A percentile compares a stretch with the other conserved stretches of the same genome.
Evolutionary conservation across 2,797 vertebrate species (phyloP).

Genomic region (Ataeniobius toweri): DNA sequence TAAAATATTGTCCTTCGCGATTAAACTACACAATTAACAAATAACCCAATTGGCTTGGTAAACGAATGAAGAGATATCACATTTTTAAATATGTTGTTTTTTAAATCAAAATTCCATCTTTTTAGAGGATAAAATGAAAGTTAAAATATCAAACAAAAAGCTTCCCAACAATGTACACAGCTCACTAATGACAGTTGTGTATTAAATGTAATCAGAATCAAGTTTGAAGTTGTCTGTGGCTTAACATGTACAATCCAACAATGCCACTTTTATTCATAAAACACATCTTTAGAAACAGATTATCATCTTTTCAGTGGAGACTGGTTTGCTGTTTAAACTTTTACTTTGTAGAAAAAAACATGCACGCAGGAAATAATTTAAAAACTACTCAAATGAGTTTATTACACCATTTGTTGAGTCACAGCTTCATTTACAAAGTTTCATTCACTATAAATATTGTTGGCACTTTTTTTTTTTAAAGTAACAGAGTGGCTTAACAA

Average conservation of each 20-base stretch:
- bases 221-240: background rate
- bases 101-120: background rate
- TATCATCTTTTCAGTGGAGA: background rate
- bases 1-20: background rate
- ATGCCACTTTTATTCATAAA: background rate
- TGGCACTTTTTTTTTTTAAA: conserved; percentile 58
- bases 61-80: background rate
- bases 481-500: background rate
- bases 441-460: conserved; percentile 16
- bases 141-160: background rate
- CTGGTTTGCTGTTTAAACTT: background rate
- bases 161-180: background rate
- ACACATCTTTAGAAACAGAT: background rate
- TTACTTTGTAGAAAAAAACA: background rate
- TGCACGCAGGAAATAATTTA: background rate
- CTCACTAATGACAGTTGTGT: background rate
- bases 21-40: background rate
- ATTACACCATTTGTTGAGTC: conserved; percentile 37
- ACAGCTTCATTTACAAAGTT: conserved; percentile 23
- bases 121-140: background rate
- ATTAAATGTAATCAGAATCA: background rate
- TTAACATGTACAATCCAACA: background rate
- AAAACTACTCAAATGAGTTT: conserved; percentile 38
- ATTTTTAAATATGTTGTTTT: background rate
- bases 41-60: background rate